Percentiles rank a stretch among this genome's conserved stretches.
phyloP scores from a whole-genome alignment of 2,113 vertebrate genomes.

The Pseudopipra pipra region DNA sequence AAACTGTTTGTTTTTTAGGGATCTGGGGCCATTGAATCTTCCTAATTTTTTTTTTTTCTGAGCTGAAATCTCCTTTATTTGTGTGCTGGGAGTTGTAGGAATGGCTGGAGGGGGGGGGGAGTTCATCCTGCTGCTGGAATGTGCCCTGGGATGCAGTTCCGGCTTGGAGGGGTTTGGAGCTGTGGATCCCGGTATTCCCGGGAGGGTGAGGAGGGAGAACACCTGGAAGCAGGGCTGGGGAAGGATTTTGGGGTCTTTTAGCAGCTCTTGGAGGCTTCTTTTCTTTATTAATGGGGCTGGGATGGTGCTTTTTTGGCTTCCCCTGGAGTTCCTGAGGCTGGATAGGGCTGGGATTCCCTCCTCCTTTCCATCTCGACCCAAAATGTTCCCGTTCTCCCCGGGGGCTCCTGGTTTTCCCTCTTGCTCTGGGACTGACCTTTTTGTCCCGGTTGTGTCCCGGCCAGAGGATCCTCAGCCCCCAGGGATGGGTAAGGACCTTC shows the following conservation, averaged over 20 bases:
- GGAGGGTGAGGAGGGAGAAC: not conserved
- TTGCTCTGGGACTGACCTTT: too few species aligned
- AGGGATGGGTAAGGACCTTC: too few species aligned
- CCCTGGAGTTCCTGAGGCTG: not conserved
- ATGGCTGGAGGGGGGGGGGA: not conserved
- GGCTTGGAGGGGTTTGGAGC: not conserved
- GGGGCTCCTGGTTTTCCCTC: too few species aligned
- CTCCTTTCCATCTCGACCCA: too few species aligned
- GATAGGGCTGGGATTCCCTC: too few species aligned
- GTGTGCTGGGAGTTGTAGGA: not conserved
- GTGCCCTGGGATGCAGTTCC: not conserved
- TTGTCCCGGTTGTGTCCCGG: too few species aligned
- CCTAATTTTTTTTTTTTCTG: too few species aligned
- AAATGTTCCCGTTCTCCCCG: too few species aligned
- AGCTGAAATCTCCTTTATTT: not conserved
- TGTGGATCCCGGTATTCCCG: not conserved
- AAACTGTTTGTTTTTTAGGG: not conserved
- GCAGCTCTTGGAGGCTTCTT: accelerated
- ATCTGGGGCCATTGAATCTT: too few species aligned
- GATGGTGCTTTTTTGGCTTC: not conserved
- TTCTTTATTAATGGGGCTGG: not conserved
- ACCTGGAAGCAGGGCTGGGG: not conserved
- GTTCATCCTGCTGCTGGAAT: not conserved
- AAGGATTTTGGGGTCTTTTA: not conserved
- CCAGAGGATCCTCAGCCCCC: too few species aligned